phyloP scores from a whole-genome alignment of 1,140 invertebrate genomes.

The Drosophila tani region DNA sequence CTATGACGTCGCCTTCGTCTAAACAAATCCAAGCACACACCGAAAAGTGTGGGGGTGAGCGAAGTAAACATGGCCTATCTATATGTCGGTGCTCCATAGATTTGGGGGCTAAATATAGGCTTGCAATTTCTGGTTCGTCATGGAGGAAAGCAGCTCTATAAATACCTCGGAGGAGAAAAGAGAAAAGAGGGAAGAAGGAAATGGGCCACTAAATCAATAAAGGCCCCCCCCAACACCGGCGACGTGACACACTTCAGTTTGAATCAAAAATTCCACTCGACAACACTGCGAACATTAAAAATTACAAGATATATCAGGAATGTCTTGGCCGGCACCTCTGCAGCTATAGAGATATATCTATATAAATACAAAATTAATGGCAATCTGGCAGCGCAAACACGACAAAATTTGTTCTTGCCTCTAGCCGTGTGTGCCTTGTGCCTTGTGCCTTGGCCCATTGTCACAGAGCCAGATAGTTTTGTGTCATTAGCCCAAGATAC shows the following conservation, averaged over 20 bases:
- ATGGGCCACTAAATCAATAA: conserved; percentile 64
- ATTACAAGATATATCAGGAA: conserved; percentile 75
- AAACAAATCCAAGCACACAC: conserved; percentile 49
- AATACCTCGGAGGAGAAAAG: conserved; percentile 10
- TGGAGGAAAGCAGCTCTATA: conserved; percentile 26
- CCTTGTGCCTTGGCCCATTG: conserved; percentile 56
- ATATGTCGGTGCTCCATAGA: conserved; percentile 43
- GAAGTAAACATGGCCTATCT: conserved; percentile 63
- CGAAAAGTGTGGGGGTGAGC: conserved; percentile 30
- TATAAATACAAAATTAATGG: conserved; percentile 72
- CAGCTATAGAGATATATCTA: conserved; percentile 28
- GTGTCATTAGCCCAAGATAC: conserved; percentile 56
- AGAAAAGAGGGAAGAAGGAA: conserved; percentile 14
- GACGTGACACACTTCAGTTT: conserved; percentile 71
- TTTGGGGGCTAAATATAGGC: conserved; percentile 42
- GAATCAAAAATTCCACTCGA: conserved; percentile 33
- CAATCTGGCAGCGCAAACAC: conserved; percentile 73
- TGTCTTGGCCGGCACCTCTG: conserved; percentile 10
- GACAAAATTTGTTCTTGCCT: conserved; percentile 73
- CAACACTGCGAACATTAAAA: conserved; percentile 79
- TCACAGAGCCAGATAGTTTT: conserved; percentile 45
- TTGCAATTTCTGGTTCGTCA: conserved; percentile 72
- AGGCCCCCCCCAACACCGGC: conserved; percentile 21
- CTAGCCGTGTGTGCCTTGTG: conserved; percentile 5
- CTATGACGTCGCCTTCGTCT: conserved; percentile 61